These are phyloP conservation scores for Trichopria drosophilae DNA, from an alignment of 2,888 invertebrate species.

Conservation along the genomic window DNA sequence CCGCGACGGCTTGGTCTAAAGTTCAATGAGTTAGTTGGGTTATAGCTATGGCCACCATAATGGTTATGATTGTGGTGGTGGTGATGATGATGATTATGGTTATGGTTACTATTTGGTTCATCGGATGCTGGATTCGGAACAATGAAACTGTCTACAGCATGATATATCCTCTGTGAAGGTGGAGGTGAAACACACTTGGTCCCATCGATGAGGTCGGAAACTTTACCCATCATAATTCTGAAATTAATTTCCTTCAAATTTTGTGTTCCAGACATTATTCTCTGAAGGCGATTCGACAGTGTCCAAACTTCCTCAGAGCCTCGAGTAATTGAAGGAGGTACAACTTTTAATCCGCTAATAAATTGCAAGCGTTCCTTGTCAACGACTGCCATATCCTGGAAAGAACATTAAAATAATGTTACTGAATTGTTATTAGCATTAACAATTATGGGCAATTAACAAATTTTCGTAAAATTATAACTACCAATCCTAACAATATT, in stretches of 20 bases:
- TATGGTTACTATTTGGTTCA: no score
- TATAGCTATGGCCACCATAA: no score
- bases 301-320: slow-evolving; percentile 10
- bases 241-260: slow-evolving; percentile 20
- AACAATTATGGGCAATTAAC: no score
- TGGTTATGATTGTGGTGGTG: no score
- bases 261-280: slow-evolving; percentile 3
- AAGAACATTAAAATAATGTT: no score
- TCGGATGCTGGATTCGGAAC: no score
- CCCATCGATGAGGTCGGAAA: background rate
- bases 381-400: slow-evolving; percentile 9
- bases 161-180: no score
- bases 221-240: slow-evolving; percentile 15
- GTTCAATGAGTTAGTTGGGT: no score
- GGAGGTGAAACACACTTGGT: slow-evolving; percentile 1
- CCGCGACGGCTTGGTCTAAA: no score
- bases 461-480: background rate
- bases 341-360: slow-evolving; percentile 23
- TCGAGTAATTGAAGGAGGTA: background rate
- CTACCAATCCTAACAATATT: background rate
- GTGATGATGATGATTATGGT: no score
- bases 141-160: no score
- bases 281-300: slow-evolving; percentile 25
- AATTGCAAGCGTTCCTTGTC: slow-evolving; percentile 21
- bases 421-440: no score